Evolutionary conservation across 2,113 vertebrate species (phyloP).

Genomic region (Lathamus discolor): DNA sequence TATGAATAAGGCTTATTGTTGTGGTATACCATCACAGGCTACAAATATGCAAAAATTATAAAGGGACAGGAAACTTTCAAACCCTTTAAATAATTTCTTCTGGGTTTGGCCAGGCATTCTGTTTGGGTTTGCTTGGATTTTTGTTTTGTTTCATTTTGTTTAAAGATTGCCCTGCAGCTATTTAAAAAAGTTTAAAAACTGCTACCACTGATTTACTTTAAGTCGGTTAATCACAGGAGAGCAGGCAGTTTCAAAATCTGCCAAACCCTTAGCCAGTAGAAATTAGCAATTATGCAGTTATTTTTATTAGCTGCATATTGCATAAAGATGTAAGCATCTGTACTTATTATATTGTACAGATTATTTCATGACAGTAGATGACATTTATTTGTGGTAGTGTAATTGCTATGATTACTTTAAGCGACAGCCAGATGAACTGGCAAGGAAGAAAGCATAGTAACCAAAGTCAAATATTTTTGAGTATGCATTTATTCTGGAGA

Average conservation of each 20-base stretch:
- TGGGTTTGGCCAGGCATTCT: background rate
- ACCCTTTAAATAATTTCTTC: constrained; percentile 29
- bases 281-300: background rate
- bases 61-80: constrained; percentile 42
- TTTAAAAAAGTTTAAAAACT: constrained; percentile 18
- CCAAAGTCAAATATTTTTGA: background rate
- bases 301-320: background rate
- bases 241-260: background rate
- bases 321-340: background rate
- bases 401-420: background rate
- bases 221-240: background rate
- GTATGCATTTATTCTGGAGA: background rate
- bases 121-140: background rate
- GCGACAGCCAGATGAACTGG: background rate
- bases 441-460: background rate
- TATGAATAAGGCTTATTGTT: constrained; percentile 55
- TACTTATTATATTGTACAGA: background rate
- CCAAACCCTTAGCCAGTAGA: background rate
- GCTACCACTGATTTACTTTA: background rate
- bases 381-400: background rate
- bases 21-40: constrained; percentile 17
- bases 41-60: constrained; percentile 49
- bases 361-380: background rate
- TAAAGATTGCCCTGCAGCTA: background rate
- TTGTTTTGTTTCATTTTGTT: background rate